phyloP scores from a whole-genome alignment of 2,888 invertebrate genomes.

The Chloroclystis v-ata region DNA sequence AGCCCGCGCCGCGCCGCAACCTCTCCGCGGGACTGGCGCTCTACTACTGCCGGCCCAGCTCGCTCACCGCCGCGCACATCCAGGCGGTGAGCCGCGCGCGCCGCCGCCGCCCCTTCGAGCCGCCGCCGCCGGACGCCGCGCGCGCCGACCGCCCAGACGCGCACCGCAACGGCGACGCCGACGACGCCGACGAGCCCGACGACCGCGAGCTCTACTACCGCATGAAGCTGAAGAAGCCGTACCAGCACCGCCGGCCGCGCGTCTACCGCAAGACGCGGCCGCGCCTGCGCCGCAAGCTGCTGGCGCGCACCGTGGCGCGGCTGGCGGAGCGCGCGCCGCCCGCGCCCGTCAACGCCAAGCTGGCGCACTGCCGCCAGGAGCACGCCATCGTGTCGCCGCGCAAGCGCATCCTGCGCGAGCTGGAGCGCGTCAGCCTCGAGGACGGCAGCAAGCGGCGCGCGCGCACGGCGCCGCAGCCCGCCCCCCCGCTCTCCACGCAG shows the following conservation, averaged over 20 bases:
- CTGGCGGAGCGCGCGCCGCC: constrained; percentile 63
- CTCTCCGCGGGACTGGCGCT: constrained; percentile 86
- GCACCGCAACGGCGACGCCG: constrained; percentile 53
- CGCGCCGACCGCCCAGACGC: constrained; percentile 73
- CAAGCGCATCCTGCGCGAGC: constrained; percentile 88
- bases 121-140: constrained; percentile 51
- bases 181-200: constrained; percentile 53
- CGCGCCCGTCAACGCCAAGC: constrained; percentile 63
- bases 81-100: constrained; percentile 76
- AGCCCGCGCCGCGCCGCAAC: constrained; percentile 85
- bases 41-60: constrained; percentile 80
- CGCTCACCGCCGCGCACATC: constrained; percentile 63
- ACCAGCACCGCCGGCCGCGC: constrained; percentile 72
- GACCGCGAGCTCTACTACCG: constrained; percentile 69
- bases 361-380: constrained; percentile 68
- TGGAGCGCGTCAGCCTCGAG: constrained; percentile 86
- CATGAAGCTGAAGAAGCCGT: constrained; percentile 74
- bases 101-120: constrained; percentile 83
- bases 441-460: constrained; percentile 81
- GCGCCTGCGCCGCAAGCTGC: constrained; percentile 53
- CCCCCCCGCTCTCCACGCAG: constrained; percentile 63
- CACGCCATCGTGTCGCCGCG: constrained; percentile 86
- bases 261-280: constrained; percentile 68
- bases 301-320: constrained; percentile 53
- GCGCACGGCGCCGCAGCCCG: constrained; percentile 63